phyloP scores from a whole-genome alignment of 2,797 vertebrate species.

The Nannoperca australis region DNA sequence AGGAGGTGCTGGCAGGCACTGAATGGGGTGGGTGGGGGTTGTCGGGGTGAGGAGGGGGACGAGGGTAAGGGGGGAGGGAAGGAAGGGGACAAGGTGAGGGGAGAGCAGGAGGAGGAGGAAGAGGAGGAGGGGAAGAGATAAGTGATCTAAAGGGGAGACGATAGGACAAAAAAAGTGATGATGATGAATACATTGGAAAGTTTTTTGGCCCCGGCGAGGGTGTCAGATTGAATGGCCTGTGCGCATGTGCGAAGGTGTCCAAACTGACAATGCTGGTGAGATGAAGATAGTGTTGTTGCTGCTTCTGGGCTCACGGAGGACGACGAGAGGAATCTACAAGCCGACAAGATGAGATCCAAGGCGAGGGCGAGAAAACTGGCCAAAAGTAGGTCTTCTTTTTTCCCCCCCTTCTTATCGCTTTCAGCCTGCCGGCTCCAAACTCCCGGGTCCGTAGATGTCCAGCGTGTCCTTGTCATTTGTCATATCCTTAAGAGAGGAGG shows the following conservation, averaged over 20 bases:
- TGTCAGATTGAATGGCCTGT: constrained; percentile 99
- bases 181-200: constrained; percentile 99
- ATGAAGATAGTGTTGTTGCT: constrained; percentile 99
- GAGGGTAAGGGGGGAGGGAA: constrained; percentile 54
- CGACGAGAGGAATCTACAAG: constrained; percentile 96
- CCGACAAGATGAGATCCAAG: constrained; percentile 99
- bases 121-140: constrained; percentile 91
- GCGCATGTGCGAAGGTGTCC: constrained; percentile 99
- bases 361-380: constrained; percentile 99
- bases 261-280: constrained; percentile 99
- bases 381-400: constrained; percentile 93
- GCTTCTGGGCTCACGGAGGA: constrained; percentile 98
- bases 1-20: constrained; percentile 75
- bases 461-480: constrained; percentile 84
- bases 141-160: constrained; percentile 95
- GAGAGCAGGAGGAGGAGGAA: constrained; percentile 72
- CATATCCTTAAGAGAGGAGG: constrained; percentile 78
- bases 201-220: constrained; percentile 99
- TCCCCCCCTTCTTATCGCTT: constrained; percentile 73
- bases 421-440: constrained; percentile 77
- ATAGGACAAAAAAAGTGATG: constrained; percentile 92
- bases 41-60: constrained; percentile 46
- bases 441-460: constrained; percentile 73
- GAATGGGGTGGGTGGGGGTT: constrained; percentile 63
- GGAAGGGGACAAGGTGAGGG: constrained; percentile 72